phyloP scores from a whole-genome alignment of 2,797 vertebrate species.

The Phylloscopus collybita region DNA sequence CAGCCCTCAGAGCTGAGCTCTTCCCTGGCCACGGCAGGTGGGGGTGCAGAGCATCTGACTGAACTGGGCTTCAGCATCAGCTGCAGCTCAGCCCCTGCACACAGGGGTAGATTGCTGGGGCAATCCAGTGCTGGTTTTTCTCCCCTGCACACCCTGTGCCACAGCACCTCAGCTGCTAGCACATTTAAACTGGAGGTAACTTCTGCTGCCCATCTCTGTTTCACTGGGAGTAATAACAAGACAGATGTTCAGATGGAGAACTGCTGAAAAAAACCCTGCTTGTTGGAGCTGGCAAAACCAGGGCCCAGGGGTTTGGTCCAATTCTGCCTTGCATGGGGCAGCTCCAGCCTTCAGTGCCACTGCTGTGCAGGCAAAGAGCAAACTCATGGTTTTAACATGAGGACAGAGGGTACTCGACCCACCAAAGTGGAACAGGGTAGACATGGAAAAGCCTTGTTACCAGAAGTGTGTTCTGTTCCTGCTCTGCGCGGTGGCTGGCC shows the following conservation, averaged over 20 bases:
- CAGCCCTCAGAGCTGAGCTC: not conserved
- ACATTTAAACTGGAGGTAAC: not conserved
- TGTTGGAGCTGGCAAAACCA: rapidly evolving
- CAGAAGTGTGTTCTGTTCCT: not conserved
- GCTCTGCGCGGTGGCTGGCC: rapidly evolving
- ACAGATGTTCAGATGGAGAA: not conserved
- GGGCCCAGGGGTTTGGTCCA: not conserved
- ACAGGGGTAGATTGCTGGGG: not conserved
- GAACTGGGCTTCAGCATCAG: not conserved
- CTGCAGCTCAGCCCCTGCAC: rapidly evolving
- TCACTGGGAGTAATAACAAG: not conserved
- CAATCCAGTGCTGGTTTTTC: not conserved
- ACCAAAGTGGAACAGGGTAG: not conserved
- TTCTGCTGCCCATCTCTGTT: not conserved
- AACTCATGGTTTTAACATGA: not conserved
- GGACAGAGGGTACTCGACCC: not conserved
- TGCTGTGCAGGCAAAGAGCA: not conserved
- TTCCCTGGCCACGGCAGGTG: not conserved
- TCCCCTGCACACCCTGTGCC: rapidly evolving
- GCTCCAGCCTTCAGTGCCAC: not conserved
- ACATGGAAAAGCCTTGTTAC: not conserved
- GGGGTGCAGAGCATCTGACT: not conserved
- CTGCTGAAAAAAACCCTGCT: not conserved
- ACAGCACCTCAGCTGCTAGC: not conserved
- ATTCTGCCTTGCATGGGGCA: not conserved